Evolutionary conservation across 2,797 vertebrate species (phyloP).

Genomic region (Hemitrygon akajei): DNA sequence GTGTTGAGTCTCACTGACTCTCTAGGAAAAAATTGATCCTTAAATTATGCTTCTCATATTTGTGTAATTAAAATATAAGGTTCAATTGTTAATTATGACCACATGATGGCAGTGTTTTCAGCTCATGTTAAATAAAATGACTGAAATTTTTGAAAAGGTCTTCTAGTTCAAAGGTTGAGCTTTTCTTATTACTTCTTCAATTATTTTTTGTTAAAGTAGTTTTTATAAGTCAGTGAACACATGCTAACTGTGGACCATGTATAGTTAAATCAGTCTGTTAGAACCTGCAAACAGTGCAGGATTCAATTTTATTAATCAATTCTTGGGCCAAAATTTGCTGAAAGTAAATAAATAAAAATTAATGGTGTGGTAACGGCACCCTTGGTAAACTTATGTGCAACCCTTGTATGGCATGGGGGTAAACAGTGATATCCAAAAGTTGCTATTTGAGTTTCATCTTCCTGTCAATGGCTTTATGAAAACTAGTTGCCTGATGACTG

Average conservation of each 20-base stretch:
- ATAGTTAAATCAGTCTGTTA: too few species aligned
- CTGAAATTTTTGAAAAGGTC: background rate
- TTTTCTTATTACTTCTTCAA: background rate
- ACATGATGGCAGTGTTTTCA: constrained; percentile 22
- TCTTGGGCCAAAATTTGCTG: background rate
- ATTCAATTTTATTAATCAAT: background rate
- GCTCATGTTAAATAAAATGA: background rate
- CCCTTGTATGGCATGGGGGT: background rate
- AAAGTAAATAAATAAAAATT: background rate
- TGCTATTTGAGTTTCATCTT: background rate
- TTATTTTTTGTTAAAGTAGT: background rate
- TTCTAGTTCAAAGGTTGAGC: background rate
- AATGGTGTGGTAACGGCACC: background rate
- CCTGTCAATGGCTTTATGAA: background rate
- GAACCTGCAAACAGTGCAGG: background rate
- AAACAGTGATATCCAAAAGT: background rate
- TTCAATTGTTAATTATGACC: background rate
- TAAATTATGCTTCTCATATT: background rate
- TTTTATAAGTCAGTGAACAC: too few species aligned
- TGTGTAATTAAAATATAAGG: background rate
- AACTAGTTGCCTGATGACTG: background rate
- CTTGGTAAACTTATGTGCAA: background rate
- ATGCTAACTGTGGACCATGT: background rate
- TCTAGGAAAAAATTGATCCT: background rate
- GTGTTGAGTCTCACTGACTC: background rate